A percentile compares a stretch with the other conserved stretches of the same genome.
Evolutionary conservation across 1,140 invertebrate species (phyloP).

Genomic region (Macrosteles quadrilineatus): DNA sequence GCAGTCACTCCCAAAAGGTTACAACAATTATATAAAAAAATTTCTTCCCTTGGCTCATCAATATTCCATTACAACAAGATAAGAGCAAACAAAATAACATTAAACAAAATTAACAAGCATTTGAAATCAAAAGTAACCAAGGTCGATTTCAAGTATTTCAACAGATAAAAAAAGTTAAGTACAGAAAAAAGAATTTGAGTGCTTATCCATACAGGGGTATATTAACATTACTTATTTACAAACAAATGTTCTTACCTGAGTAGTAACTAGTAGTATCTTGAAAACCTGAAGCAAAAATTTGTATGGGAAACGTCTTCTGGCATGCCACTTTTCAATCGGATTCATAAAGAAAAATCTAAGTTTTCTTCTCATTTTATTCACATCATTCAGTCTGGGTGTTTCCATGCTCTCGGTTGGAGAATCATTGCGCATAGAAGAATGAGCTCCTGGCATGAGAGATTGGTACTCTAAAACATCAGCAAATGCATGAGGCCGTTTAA

Average conservation of each 20-base stretch:
- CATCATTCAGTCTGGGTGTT: conserved; percentile 40
- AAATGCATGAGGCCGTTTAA: no score
- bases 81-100: not conserved
- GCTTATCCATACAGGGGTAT: not conserved
- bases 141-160: not conserved
- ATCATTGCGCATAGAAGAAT: not conserved
- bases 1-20: no score
- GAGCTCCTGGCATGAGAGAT: not conserved
- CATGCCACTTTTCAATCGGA: conserved; percentile 95
- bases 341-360: conserved; percentile 99
- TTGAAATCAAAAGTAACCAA: not conserved
- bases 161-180: conserved; percentile 7
- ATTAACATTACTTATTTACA: not conserved
- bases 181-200: not conserved
- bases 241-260: conserved; percentile 61
- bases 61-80: no score
- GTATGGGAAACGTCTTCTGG: conserved; percentile 89
- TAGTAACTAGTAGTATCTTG: conserved; percentile 94
- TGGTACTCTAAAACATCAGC: not conserved
- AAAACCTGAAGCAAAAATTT: conserved; percentile 94
- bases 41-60: no score
- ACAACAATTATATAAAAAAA: no score
- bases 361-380: conserved; percentile 79
- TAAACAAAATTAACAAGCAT: not conserved
- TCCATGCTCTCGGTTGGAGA: not conserved